These are phyloP conservation scores for Steatocranus sp. DNA, from an alignment of 2,797 vertebrate genomes.

Conservation along the genomic window DNA sequence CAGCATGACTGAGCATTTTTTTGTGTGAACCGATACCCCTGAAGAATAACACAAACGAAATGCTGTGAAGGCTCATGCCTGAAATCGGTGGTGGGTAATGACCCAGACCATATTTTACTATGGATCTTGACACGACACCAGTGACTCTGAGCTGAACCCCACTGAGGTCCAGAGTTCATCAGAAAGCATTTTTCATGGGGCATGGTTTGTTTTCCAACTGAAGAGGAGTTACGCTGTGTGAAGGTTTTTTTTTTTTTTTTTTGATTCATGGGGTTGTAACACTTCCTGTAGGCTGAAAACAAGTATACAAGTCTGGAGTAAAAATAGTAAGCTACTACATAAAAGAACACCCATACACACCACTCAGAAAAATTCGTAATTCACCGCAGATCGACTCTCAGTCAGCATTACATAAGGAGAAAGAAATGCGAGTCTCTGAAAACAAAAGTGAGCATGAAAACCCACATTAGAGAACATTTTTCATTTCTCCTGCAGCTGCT, in stretches of 20 bases:
- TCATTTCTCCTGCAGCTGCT: conserved; percentile 39
- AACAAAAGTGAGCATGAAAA: conserved; percentile 43
- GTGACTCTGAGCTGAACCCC: conserved; percentile 51
- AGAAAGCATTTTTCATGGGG: conserved; percentile 41
- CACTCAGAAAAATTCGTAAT: conserved; percentile 47
- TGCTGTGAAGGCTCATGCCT: not conserved
- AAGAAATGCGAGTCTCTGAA: conserved; percentile 63
- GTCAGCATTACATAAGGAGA: conserved; percentile 57
- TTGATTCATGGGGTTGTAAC: conserved; percentile 60
- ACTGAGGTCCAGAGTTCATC: conserved; percentile 23
- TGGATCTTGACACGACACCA: conserved; percentile 38
- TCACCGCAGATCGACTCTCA: conserved; percentile 50
- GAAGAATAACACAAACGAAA: not conserved
- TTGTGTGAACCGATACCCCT: not conserved
- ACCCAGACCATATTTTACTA: conserved; percentile 1
- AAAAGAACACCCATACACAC: conserved; percentile 16
- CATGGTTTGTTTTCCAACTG: conserved; percentile 51
- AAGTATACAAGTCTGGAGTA: conserved; percentile 61
- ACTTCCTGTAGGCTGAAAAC: conserved; percentile 65
- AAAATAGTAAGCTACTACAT: conserved; percentile 64
- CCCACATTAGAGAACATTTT: conserved; percentile 28
- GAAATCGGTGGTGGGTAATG: conserved; percentile 29
- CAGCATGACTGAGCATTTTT: not conserved
- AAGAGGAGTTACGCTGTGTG: conserved; percentile 37
- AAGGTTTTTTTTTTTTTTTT: conserved; percentile 44